Evolutionary conservation across 1,140 invertebrate species (phyloP).

Genomic region (Elymnias hypermnestra): DNA sequence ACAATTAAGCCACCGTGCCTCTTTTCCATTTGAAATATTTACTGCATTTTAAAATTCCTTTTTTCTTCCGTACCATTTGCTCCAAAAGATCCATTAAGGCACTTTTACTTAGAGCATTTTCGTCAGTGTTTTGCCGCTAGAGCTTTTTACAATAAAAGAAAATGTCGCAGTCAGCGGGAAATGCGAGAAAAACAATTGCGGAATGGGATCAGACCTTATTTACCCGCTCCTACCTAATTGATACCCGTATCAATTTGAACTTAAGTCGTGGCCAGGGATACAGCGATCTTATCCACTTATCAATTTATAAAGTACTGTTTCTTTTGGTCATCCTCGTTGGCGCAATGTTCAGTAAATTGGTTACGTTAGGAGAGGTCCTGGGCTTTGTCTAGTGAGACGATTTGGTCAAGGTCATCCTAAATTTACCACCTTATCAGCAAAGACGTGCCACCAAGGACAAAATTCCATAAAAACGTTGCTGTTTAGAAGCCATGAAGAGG

Average conservation of each 20-base stretch:
- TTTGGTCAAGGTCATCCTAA: no score
- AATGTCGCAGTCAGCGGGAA: slow-evolving; percentile 1
- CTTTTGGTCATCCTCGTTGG: no score
- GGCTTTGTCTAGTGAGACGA: no score
- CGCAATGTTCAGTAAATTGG: no score
- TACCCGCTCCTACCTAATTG: slow-evolving; percentile 3
- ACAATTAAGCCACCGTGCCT: no score
- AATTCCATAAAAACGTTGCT: no score
- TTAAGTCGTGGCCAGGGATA: background rate
- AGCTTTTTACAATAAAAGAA: background rate
- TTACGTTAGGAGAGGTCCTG: no score
- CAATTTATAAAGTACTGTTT: no score
- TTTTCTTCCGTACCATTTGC: background rate
- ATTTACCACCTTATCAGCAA: no score
- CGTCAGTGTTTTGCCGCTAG: background rate
- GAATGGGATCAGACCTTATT: slow-evolving; percentile 1
- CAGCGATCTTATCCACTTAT: background rate
- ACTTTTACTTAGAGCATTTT: slow-evolving; percentile 4
- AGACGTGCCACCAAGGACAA: no score
- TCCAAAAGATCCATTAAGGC: slow-evolving; percentile 4
- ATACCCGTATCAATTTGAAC: slow-evolving; percentile 3
- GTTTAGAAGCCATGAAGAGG: no score
- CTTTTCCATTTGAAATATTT: background rate
- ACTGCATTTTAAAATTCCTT: slow-evolving; percentile 1
- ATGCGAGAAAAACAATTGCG: slow-evolving; percentile 1